Percentiles rank a stretch among this genome's conserved stretches.
Evolutionary conservation across 2,888 invertebrate species (phyloP).

Genomic region (Meloe dianella): DNA sequence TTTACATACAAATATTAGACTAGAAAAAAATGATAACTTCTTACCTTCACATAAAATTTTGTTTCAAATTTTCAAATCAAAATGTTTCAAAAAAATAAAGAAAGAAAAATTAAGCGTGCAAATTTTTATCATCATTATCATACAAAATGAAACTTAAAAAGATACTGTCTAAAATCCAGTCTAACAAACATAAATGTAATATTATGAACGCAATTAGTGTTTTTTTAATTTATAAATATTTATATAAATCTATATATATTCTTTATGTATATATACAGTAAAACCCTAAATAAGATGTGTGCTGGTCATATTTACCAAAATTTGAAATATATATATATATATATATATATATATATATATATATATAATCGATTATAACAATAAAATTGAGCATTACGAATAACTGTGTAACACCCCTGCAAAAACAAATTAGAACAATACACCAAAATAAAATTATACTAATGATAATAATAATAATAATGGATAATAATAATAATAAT

Average conservation of each 20-base stretch:
- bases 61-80: slow-evolving; percentile 3
- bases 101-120: slow-evolving; percentile 37
- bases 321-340: neutral
- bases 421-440: slow-evolving; percentile 26
- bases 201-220: neutral
- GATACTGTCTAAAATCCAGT: slow-evolving; percentile 45
- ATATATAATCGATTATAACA: neutral
- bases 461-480: slow-evolving; percentile 40
- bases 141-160: slow-evolving; percentile 17
- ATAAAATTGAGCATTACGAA: slow-evolving; percentile 36
- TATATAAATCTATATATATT: neutral
- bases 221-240: neutral
- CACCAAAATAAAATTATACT: slow-evolving; percentile 8
- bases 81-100: neutral
- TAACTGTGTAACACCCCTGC: slow-evolving; percentile 54
- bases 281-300: slow-evolving; percentile 17
- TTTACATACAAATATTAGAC: slow-evolving; percentile 48
- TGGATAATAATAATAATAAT: slow-evolving; percentile 45
- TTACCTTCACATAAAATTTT: neutral
- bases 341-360: neutral
- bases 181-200: slow-evolving; percentile 14
- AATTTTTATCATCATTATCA: slow-evolving; percentile 39
- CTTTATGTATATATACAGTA: neutral
- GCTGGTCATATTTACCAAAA: slow-evolving; percentile 11
- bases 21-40: slow-evolving; percentile 45